phyloP scores from a whole-genome alignment of 1,140 invertebrate genomes.

The Drosophila nigrodunni region DNA sequence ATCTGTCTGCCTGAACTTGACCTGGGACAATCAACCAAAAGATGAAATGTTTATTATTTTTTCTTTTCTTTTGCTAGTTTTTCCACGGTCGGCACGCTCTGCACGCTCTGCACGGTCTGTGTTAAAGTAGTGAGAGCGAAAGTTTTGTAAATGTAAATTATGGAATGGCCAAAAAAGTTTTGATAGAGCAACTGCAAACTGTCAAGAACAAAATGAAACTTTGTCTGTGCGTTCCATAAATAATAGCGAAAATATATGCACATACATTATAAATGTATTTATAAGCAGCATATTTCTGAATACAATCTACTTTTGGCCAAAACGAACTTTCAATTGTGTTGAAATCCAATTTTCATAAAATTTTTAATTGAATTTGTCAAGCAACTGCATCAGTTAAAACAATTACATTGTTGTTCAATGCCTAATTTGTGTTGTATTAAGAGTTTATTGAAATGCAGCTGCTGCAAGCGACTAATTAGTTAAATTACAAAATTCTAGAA shows the following conservation, averaged over 20 bases:
- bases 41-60: neutral
- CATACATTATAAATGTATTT: constrained; percentile 16
- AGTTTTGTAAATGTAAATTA: constrained; percentile 26
- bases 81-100: neutral
- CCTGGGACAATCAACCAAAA: constrained; percentile 20
- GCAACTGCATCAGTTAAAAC: neutral
- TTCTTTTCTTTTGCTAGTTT: neutral
- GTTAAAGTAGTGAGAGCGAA: neutral
- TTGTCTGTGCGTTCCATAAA: constrained; percentile 8
- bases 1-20: constrained; percentile 20
- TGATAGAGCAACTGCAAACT: neutral
- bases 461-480: too few relatives aligned
- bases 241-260: constrained; percentile 19
- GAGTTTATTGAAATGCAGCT: too few relatives aligned
- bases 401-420: neutral
- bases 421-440: too few relatives aligned
- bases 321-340: constrained; percentile 5
- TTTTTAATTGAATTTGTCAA: constrained; percentile 5
- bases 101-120: constrained; percentile 2
- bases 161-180: constrained; percentile 10
- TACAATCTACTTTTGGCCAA: neutral
- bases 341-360: neutral
- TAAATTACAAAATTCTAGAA: too few relatives aligned
- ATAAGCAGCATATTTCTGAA: neutral
- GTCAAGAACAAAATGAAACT: constrained; percentile 1